Percentiles rank a stretch among this genome's conserved stretches.
Conservation (phyloP, 1,140 invertebrate genomes). For the Melanaphis sacchari region DNA sequence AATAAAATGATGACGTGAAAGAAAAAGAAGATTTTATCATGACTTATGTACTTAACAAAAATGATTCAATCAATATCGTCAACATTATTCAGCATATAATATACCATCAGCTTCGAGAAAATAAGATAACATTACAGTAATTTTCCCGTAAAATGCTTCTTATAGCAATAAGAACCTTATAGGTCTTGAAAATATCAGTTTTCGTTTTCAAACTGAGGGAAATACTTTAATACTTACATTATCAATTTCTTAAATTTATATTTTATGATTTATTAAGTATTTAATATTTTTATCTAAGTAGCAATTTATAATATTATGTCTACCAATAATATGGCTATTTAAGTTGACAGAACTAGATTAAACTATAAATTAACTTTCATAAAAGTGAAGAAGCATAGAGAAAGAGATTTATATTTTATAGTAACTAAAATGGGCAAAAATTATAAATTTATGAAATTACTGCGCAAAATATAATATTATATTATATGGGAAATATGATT, state of each 20-base stretch:
- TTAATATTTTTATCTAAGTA: too few relatives aligned
- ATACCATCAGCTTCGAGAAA: neutral
- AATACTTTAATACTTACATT: neutral
- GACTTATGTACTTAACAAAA: slow-evolving; percentile 29
- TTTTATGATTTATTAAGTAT: too few relatives aligned
- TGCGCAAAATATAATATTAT: too few relatives aligned
- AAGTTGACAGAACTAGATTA: neutral
- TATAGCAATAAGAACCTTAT: neutral
- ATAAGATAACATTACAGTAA: neutral
- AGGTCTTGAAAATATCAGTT: neutral
- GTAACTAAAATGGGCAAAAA: neutral
- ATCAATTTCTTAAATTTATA: neutral
- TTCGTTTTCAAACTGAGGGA: neutral
- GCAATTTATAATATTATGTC: neutral
- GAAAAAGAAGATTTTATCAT: slow-evolving; percentile 39
- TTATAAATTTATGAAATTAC: too few relatives aligned
- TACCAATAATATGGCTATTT: neutral
- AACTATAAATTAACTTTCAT: neutral
- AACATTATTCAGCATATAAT: neutral
- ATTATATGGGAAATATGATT: too few relatives aligned
- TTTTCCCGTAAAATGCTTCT: neutral
- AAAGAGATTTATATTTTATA: neutral
- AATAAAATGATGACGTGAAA: neutral
- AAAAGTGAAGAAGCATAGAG: too few relatives aligned
- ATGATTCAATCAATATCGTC: slow-evolving; percentile 38